Conservation (phyloP, 2,888 invertebrate species). For the Arenicola marina region DNA sequence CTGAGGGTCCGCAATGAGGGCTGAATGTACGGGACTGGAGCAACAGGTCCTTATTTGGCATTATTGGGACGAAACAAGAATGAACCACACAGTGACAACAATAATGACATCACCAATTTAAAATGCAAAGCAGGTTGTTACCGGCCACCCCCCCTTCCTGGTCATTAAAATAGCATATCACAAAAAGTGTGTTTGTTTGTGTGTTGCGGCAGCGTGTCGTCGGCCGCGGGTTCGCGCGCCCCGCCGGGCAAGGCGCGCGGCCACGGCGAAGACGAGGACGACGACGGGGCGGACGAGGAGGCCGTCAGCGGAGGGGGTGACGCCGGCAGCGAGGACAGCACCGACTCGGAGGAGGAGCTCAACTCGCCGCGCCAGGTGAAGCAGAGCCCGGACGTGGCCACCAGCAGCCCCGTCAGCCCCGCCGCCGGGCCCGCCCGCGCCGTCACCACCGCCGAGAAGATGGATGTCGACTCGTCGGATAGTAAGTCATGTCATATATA, state of each 20-base stretch:
- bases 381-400: slow-evolving; percentile 35
- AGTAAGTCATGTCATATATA: neutral
- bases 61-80: too few species aligned
- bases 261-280: neutral
- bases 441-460: neutral
- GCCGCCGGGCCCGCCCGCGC: neutral
- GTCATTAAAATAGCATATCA: too few species aligned
- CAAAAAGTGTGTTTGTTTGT: neutral
- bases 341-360: slow-evolving; percentile 59
- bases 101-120: too few species aligned
- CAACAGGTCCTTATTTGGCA: too few species aligned
- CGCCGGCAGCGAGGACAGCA: slow-evolving; percentile 25
- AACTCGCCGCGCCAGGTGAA: slow-evolving; percentile 52
- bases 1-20: too few species aligned
- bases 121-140: too few species aligned
- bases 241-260: neutral
- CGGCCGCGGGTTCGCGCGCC: neutral
- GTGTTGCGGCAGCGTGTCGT: neutral
- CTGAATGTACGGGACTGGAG: too few species aligned
- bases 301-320: slow-evolving; percentile 35
- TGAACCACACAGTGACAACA: too few species aligned
- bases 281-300: too few species aligned
- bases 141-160: too few species aligned
- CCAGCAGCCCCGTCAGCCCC: neutral
- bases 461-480: slow-evolving; percentile 2